phyloP scores from a whole-genome alignment of 2,113 vertebrate genomes.

The Corythoichthys haematopterus region DNA sequence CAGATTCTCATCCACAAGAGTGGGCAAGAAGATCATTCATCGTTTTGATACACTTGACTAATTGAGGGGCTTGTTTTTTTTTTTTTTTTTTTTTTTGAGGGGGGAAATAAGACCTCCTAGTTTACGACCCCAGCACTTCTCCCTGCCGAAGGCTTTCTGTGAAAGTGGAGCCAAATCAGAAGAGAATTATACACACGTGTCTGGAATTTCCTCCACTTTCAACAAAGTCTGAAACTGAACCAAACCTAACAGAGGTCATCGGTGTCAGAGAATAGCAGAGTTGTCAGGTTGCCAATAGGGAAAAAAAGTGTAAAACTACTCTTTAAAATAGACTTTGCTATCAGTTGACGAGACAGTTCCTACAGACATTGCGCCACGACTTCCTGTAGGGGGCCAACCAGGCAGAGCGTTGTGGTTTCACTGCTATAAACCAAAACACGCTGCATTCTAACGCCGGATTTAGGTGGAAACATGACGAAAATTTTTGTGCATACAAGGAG shows the following conservation, averaged over 20 bases:
- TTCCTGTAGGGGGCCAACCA: too few species aligned
- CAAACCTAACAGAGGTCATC: background rate
- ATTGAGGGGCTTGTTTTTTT: background rate
- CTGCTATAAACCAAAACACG: too few species aligned
- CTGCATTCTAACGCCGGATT: too few species aligned
- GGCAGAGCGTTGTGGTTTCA: too few species aligned
- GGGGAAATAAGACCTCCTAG: background rate
- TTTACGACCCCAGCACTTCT: background rate
- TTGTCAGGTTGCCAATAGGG: conserved; percentile 13
- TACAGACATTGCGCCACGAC: too few species aligned
- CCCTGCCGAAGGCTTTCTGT: conserved; percentile 1
- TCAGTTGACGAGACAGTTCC: too few species aligned
- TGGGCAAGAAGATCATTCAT: conserved; percentile 40
- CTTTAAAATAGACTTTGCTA: too few species aligned
- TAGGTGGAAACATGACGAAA: too few species aligned
- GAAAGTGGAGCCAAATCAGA: conserved; percentile 7
- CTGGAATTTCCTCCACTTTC: background rate
- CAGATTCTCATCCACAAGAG: conserved; percentile 59
- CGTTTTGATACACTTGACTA: background rate
- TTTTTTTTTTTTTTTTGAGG: background rate
- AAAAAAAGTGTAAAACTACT: background rate
- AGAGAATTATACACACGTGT: background rate
- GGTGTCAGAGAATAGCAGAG: conserved; percentile 10
- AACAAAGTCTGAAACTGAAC: background rate
- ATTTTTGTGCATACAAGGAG: too few species aligned